Evolutionary conservation across 2,888 invertebrate genomes (phyloP).

Genomic region (Drosophila longiperda): DNA sequence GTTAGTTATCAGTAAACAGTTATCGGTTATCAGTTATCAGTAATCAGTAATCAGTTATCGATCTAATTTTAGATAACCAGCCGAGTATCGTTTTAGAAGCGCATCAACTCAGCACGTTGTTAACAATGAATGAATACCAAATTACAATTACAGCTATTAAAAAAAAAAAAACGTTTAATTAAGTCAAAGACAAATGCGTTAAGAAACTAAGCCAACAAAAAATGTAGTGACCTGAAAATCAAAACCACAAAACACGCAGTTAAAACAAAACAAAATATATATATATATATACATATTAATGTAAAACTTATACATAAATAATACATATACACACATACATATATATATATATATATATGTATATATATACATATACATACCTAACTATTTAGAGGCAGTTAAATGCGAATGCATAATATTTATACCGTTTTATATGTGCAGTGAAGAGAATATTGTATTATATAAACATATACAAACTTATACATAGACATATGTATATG

Average conservation of each 20-base stretch:
- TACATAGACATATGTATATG: constrained; percentile 16
- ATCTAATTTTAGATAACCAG: constrained; percentile 47
- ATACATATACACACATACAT: constrained; percentile 30
- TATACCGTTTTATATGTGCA: constrained; percentile 72
- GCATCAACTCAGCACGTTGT: constrained; percentile 26
- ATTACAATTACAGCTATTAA: neutral
- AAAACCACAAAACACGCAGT: constrained; percentile 15
- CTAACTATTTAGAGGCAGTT: constrained; percentile 61
- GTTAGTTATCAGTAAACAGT: constrained; percentile 25
- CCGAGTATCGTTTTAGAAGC: constrained; percentile 58
- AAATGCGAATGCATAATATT: constrained; percentile 51
- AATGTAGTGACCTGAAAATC: constrained; percentile 76
- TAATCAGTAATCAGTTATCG: constrained; percentile 1
- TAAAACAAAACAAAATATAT: constrained; percentile 14
- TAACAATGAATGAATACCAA: constrained; percentile 15
- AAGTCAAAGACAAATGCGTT: constrained; percentile 35
- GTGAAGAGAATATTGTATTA: constrained; percentile 57
- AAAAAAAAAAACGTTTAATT: neutral
- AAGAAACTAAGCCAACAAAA: constrained; percentile 52
- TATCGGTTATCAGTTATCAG: constrained; percentile 13
- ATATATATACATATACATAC: constrained; percentile 6
- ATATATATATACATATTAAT: constrained; percentile 30
- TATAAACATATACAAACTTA: constrained; percentile 28
- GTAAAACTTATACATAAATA: constrained; percentile 24
- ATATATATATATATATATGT: neutral